Evolutionary conservation across 2,888 invertebrate genomes (phyloP).

Genomic region (Tigriopus californicus): DNA sequence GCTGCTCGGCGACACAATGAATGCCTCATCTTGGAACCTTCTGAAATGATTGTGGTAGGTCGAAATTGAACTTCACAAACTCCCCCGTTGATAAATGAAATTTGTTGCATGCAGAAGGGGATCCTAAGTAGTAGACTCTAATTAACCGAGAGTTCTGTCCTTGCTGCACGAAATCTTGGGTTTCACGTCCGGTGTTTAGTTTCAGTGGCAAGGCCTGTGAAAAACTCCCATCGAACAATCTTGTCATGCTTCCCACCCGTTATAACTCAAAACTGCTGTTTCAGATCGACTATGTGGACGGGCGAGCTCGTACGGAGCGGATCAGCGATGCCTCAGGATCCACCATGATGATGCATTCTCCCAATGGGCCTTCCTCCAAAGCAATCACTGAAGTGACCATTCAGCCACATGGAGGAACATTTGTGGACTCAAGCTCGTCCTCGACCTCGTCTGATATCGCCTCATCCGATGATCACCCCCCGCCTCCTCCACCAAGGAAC

Average conservation of each 20-base stretch:
- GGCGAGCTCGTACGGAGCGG: slow-evolving; percentile 11
- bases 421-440: slow-evolving; percentile 2
- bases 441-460: not conserved
- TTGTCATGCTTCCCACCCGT: no score
- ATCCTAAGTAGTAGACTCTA: not conserved
- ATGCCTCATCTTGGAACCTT: slow-evolving; percentile 63
- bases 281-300: slow-evolving; percentile 17
- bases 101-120: not conserved
- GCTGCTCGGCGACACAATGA: slow-evolving; percentile 57
- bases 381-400: not conserved
- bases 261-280: no score
- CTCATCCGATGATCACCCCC: not conserved
- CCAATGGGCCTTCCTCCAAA: not conserved
- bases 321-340: slow-evolving; percentile 10
- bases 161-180: no score
- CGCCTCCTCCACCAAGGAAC: slow-evolving; percentile 17
- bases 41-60: slow-evolving; percentile 73
- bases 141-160: not conserved
- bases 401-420: not conserved
- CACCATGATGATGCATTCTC: not conserved
- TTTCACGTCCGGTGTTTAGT: no score
- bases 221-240: no score
- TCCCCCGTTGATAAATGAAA: not conserved
- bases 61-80: slow-evolving; percentile 3
- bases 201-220: no score